Base-by-base conservation (phyloP, 2,113 vertebrate genomes). In the Papio anubis region DNA sequence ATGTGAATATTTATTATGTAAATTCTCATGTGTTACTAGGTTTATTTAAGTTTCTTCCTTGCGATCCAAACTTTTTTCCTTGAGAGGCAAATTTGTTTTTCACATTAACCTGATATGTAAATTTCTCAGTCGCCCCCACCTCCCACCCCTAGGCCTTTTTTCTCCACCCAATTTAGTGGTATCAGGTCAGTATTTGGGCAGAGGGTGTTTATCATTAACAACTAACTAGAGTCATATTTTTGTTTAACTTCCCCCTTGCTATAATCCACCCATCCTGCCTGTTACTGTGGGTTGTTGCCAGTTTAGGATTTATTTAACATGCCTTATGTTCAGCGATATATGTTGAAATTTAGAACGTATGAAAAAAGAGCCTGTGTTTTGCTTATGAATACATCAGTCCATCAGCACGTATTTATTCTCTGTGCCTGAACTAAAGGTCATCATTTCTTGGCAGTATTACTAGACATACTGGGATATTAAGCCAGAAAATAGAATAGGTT, bases 31-130 rank as follows among this genome's bases (percentile, higher is more conserved):
- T 95, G 40, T 95, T 81, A 80, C 70, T 94, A 50, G 64, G 70
- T 86, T 88, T 97, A 76, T 93, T 76, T 80, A 57, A 38, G 7
- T 81, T 88, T 78, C 52, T 91, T 83, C 50, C 89, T 82, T 92
- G 59, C 55, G 23, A 91, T 50, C 55, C n/a, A 68, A 38, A 43
- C 45, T 94, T 85, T 79, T 61, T 57, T 55, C 75, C 70, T 86
- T 79, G 68, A 92, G 73, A 45, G 17, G 23, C 8, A 86, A 73
- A 0, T 40, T 94, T 89, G 64, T 68, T 92, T 72, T 93, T 94
- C 32, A 72, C 20, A 25, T 70, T 94, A 50, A 93, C 18, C 48
- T 92, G 79, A 20, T 48, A 17, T 35, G 6, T 81, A 73, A 79
- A 82, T 68, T 93, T 75, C 93, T 76, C n/a, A 92, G 45, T 14